phyloP scores from a whole-genome alignment of 92 coral and sea anemone species.

The Epizoanthus fatuus region DNA sequence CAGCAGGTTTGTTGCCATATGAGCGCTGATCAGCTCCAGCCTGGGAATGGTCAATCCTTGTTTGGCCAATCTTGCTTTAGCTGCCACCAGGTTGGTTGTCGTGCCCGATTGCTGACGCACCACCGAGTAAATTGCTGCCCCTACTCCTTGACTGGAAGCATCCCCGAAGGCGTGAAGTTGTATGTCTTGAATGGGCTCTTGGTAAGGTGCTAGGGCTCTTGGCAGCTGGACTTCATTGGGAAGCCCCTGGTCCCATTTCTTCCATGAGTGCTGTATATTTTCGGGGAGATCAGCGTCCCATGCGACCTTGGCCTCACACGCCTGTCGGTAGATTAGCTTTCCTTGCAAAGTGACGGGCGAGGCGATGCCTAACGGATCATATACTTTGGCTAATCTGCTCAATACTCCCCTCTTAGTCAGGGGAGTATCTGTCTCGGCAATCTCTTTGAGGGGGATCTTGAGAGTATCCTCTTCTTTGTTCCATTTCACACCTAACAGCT shows the following conservation, averaged over 20 bases:
- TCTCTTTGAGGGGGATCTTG: constrained; percentile 3
- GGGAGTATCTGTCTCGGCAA: not conserved
- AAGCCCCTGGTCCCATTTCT: constrained; percentile 42
- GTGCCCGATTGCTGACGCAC: constrained; percentile 24
- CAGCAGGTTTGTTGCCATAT: constrained; percentile 45
- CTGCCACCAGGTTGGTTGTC: constrained; percentile 18
- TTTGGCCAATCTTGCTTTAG: constrained; percentile 43
- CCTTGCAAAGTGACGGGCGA: constrained; percentile 27
- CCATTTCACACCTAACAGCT: constrained; percentile 40
- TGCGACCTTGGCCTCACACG: constrained; percentile 44
- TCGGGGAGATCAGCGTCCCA: constrained; percentile 52
- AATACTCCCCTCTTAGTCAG: constrained; percentile 43
- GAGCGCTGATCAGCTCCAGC: constrained; percentile 32
- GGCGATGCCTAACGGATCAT: constrained; percentile 46
- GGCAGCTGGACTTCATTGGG: constrained; percentile 16
- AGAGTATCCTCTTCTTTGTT: constrained; percentile 49
- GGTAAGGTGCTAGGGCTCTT: constrained; percentile 16
- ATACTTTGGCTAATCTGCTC: constrained; percentile 18
- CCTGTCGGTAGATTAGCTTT: constrained; percentile 52
- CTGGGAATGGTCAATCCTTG: constrained; percentile 42
- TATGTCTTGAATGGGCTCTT: not conserved
- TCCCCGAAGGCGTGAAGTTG: constrained; percentile 30
- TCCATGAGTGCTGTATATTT: not conserved
- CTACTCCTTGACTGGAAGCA: constrained; percentile 33
- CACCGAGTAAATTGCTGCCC: constrained; percentile 42